Conservation (phyloP, 2,113 vertebrate genomes). For the Urocolius indicus region DNA sequence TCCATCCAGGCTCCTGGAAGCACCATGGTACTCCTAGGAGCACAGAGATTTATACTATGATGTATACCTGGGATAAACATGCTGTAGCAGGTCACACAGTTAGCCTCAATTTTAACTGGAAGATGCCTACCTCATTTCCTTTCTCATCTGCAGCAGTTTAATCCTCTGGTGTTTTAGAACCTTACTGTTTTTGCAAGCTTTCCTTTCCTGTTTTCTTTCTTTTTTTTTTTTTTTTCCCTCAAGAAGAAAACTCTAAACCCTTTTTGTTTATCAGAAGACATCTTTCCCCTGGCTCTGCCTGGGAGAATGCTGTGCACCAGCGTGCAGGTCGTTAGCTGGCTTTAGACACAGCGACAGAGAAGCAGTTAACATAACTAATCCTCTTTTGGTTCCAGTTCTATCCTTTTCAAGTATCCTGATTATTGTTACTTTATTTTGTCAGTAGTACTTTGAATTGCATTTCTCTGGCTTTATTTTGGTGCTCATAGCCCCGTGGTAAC, state of each 20-base stretch:
- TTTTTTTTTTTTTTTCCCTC: neutral
- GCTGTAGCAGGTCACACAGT: neutral
- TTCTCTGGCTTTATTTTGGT: neutral
- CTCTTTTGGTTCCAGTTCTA: neutral
- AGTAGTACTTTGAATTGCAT: neutral
- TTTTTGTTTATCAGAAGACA: neutral
- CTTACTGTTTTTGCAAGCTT: neutral
- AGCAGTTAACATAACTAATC: slow-evolving; percentile 28
- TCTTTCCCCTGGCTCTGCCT: neutral
- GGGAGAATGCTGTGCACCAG: neutral
- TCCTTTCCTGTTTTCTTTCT: neutral
- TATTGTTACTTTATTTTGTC: slow-evolving; percentile 14
- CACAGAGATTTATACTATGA: neutral
- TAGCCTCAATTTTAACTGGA: slow-evolving; percentile 34
- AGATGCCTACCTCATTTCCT: slow-evolving; percentile 9
- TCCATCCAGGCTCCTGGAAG: neutral
- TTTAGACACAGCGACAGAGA: neutral
- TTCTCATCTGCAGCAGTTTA: neutral
- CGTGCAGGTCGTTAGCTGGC: neutral
- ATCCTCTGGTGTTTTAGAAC: neutral
- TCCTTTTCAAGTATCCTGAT: neutral
- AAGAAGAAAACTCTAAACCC: neutral
- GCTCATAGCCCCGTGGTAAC: neutral
- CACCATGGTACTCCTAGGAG: neutral
- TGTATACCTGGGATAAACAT: neutral